Evolutionary conservation across 2,113 vertebrate genomes (phyloP).

Genomic region (Dicrurus megarhynchus): DNA sequence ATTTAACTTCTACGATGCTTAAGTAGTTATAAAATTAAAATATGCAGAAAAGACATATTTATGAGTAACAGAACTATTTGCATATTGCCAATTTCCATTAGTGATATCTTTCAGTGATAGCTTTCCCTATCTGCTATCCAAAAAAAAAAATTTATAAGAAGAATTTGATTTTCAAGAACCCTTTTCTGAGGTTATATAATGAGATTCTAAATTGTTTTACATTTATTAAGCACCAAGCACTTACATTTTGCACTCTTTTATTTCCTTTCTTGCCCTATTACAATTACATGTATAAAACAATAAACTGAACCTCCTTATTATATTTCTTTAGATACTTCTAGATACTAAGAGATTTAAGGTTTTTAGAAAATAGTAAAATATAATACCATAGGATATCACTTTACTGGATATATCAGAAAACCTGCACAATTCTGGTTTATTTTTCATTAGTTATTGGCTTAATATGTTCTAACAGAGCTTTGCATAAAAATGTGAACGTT

Average conservation of each 20-base stretch:
- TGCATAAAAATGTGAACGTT: too few species aligned
- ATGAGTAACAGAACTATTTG: not conserved
- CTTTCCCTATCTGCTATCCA: not conserved
- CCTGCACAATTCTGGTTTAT: not conserved
- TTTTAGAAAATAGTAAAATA: not conserved
- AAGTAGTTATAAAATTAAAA: not conserved
- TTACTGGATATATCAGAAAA: not conserved
- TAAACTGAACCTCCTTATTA: not conserved
- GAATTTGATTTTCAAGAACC: not conserved
- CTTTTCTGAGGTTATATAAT: not conserved
- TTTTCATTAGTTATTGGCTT: not conserved
- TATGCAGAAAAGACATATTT: not conserved
- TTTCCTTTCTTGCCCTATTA: not conserved
- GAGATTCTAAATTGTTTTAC: not conserved
- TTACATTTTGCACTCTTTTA: not conserved
- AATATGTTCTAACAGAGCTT: too few species aligned
- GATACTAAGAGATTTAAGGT: not conserved
- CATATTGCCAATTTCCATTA: not conserved
- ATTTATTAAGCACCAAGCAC: not conserved
- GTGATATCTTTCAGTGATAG: not conserved
- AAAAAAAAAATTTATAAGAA: not conserved
- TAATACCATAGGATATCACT: not conserved
- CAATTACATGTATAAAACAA: not conserved
- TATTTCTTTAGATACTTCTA: not conserved
- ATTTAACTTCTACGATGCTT: not conserved